Evolutionary conservation across 2,797 vertebrate genomes (phyloP), one percentile per base, ranked within the genome.

Genomic region (Cossypha niveicapilla): DNA sequence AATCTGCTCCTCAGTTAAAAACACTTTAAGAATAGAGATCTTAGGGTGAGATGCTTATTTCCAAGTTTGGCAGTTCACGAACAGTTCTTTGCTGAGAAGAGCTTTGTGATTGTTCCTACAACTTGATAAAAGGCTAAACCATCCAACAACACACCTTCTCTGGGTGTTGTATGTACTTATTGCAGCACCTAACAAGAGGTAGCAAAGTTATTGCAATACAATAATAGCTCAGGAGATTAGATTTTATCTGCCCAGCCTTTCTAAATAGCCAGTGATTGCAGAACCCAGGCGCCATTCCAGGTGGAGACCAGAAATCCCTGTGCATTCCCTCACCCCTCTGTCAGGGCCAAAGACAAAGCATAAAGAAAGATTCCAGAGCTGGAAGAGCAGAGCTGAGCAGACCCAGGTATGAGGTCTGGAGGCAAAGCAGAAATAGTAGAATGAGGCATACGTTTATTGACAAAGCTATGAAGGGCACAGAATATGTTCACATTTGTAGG

Each of bases 271-370:
- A 39, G 16, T 11, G 47, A 89, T 8, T 92, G 63, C 86, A 93
- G 81, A 88, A 93, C 34, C 24, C 24, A 24, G 73, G 25, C 32
- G 19, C 63, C 10, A 2, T 25, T 70, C 74, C 56, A 70, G 39
- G 42, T 79, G 54, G 41, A 74, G 56, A 62, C 14, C 30, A 75
- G 54, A 61, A 79, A 85, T 35, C 72, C 39, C 30, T 5, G 3
- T 1, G 1, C 34, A 9, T 47, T 82, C 45, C 32, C 37, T 3
- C 23, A 30, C 21, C 45, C 51, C 41, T 44, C 3, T 73, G 45
- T 34, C 7, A 1, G 13, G n/a, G 32, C 32, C 0, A 0, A 75
- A 80, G 22, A 34, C 0, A 0, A 6, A 63, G 7, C 1, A 2
- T 15, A 56, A 25, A 71, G 28, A 11, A 51, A 18, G 28, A 27